Base-by-base conservation (phyloP, 35 echinoderm and acorn worm species). In the Ptychodera flava region DNA sequence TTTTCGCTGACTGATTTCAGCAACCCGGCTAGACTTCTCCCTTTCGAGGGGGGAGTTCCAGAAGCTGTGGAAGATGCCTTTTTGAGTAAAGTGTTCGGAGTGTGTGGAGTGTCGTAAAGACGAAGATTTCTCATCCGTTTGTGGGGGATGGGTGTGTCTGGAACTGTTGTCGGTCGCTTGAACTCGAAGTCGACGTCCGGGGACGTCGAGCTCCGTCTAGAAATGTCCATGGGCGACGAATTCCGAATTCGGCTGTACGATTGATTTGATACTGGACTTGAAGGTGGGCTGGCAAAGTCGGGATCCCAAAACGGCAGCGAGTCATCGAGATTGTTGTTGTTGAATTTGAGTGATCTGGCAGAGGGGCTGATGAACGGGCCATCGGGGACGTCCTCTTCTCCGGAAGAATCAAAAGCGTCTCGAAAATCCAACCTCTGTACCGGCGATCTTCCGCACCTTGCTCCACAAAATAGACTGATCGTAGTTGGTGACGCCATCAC, bases 61-160 rank as follows among this genome's bases (percentile, higher is more conserved):
- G 30, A 2, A 37, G 1, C n/a, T 81, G 89, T 31, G 81, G 85
- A 36, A 86, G 86, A 85, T 89, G 82, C 28, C 29, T n/a, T 34
- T 30, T 36, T 83, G 1, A 99, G 53, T 28, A 99, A 85, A 76
- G 96, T 94, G 34, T 99, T 99, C 6, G 96, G 96, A 35, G 96
- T 99, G 83, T 99, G 96, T 33, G 96, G 96, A 28, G 96, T 92
- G 79, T 99, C 96, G 80, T 94, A 99, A 14, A 99, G 83, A 31
- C 93, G 75, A 0, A 99, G 82, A 88, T 99, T 99, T 81, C 89
- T 86, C 0, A 99, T 85, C 33, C 88, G 76, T 80, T 93, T 99
- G 79, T 99, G 93, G 16, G 96, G 96, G 14, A 92, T 92, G 16
- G 92, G 90, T 10, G 83, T 28, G 79, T 36, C 33, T 16, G 75